Base-by-base conservation (phyloP, 2,888 invertebrate species). In the Lottia gigantea region DNA sequence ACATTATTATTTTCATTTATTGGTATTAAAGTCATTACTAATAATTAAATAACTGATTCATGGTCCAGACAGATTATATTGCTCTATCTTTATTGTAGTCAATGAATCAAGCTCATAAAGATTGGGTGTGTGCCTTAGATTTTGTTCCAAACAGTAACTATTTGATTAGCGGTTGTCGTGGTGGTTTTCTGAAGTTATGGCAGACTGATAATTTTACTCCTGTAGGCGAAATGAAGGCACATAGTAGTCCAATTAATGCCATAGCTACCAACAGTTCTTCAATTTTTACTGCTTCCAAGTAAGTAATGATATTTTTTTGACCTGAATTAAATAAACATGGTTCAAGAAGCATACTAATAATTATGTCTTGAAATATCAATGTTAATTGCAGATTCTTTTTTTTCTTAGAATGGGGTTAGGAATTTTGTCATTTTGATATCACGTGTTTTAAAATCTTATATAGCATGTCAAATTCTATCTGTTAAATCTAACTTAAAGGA, bases 201-300 rank as follows among this genome's bases (percentile, higher is more conserved):
- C 91, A 92, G 83, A 89, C 91, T 0, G 92, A 92, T 67, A 92
- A 92, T 75, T 93, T 94, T 71, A 89, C 91, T 65, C 90, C 90
- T 66, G 87, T 93, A 68, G 92, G 92, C 19, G 92, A 93, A 86
- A 91, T 93, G 82, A 91, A 92, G 81, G 93, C 93, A 65, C 93
- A 93, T 81, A 90, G 90, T 77, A 91, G 91, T 15, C 91, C 92
- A 65, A 93, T 94, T 78, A 93, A 93, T 86, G 91, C 92, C 75
- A 91, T 93, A 76, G 91, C 92, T 25, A 91, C 92, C 68, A 93
- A 92, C 86, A 90, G 91, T 67, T 82, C 86, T 26, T 90, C 91
- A 78, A 91, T 95, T 73, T 95, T 94, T 89, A 94, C 95, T 46
- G 95, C 95, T 47, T 94, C 94, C 87, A 94, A 93, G 95, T 95